These are phyloP conservation scores for Rhagonycha fulva DNA, from an alignment of 2,888 invertebrate species.

Conservation along the genomic window DNA sequence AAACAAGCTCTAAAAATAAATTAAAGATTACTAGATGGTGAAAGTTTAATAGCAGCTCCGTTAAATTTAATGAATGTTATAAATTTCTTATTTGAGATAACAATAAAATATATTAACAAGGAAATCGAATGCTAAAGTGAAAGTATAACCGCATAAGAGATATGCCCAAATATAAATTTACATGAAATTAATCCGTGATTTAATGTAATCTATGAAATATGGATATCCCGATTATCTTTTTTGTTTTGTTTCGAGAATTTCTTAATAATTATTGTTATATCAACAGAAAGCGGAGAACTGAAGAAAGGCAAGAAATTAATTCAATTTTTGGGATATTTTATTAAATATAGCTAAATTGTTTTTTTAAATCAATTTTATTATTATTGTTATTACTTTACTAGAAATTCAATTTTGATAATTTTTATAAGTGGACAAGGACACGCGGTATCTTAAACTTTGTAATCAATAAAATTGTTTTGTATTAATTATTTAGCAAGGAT, in stretches of 20 bases:
- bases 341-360: neutral
- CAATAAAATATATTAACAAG: neutral
- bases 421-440: neutral
- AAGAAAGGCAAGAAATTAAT: too few species aligned
- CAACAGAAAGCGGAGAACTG: too few species aligned
- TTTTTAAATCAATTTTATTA: neutral
- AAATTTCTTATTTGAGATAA: neutral
- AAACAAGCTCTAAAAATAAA: neutral
- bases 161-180: neutral
- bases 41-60: neutral
- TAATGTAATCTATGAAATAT: too few species aligned
- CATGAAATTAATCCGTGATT: too few species aligned
- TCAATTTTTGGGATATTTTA: too few species aligned
- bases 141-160: neutral
- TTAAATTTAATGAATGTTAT: neutral
- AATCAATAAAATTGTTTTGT: neutral
- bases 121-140: neutral
- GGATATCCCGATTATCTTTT: too few species aligned
- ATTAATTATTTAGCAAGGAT: neutral
- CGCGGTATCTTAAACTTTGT: neutral
- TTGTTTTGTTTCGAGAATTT: too few species aligned
- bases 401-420: neutral
- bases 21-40: neutral
- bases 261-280: too few species aligned
- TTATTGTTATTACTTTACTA: neutral